Evolutionary conservation across 1,140 invertebrate genomes (phyloP), one percentile per base, ranked within the genome.

Genomic region (Aphelenchoides fujianensis): DNA sequence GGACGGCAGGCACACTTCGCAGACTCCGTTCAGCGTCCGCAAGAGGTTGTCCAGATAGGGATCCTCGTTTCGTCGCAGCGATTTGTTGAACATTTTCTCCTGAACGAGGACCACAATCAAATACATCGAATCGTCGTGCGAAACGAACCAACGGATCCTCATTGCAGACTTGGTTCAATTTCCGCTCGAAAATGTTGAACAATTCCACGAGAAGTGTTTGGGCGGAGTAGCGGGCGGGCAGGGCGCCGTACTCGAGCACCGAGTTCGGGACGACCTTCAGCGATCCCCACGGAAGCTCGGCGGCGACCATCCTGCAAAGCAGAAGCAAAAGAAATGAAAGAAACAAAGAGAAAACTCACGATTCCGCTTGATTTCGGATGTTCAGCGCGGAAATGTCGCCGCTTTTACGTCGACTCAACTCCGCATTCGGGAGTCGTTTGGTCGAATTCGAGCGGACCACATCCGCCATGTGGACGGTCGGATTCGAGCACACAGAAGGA

Each of bases 1-100:
- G 7, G 96, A 98, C 1, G 97, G 96, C 41, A 99, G 86, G 86
- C 95, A 97, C 85, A 98, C 93, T 85, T 99, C 96, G 35, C 78
- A 80, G 27, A 83, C 41, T n/a, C 76, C 73, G 63, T 73, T 55
- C 2, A 83, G 53, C 23, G 82, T 76, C 27, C 77, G 36, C 32
- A 83, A 63, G 12, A 83, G 62, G 53, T 84, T 84, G 52, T 83
- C 81, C 35, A 83, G 70, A 70, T 84, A 75, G 0, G 70, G 35
- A 68, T 83, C 82, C 34, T 82, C 83, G 5, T 74, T 73, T 36
- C 83, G 54, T 63, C 76, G 70, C 23, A 83, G 55, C 9, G 83
- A 72, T 66, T 84, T 83, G 62, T 76, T 83, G 23, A 83, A 52
- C 30, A 76, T 55, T 66, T 84, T 84, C 32, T 83, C 82, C 77